Evolutionary conservation across 1,140 invertebrate genomes (phyloP).

Genomic region (Marisa cornuarietis): DNA sequence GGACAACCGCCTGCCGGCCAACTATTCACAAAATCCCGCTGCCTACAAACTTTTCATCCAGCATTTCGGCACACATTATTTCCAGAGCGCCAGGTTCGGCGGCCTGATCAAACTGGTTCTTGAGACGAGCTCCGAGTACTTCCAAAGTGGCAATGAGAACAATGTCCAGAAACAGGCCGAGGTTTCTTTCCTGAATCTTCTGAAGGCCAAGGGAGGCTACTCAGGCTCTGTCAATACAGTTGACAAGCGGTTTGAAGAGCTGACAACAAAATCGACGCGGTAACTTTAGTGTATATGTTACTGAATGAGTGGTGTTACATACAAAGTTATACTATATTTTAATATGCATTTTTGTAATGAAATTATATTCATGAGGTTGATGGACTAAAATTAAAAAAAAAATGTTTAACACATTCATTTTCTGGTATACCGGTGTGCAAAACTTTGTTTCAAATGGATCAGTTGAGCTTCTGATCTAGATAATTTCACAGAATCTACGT

Average conservation of each 20-base stretch:
- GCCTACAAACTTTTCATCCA: conserved; percentile 28
- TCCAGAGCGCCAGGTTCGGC: conserved; percentile 25
- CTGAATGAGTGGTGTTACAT: no score
- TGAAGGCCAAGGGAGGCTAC: conserved; percentile 20
- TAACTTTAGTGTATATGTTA: not conserved
- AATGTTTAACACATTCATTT: no score
- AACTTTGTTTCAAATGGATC: no score
- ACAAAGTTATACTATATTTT: no score
- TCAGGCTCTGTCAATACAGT: conserved; percentile 6
- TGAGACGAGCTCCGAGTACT: conserved; percentile 24
- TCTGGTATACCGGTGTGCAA: no score
- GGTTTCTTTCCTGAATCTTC: conserved; percentile 29
- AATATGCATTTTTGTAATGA: no score
- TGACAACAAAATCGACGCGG: conserved; percentile 7
- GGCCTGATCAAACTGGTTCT: conserved; percentile 15
- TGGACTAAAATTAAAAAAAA: no score
- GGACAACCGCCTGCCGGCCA: not conserved
- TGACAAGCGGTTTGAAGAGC: conserved; percentile 13
- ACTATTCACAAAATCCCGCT: conserved; percentile 7
- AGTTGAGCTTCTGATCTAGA: no score
- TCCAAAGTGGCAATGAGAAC: not conserved
- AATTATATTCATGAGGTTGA: no score
- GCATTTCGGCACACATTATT: conserved; percentile 33
- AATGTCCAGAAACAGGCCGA: conserved; percentile 25
- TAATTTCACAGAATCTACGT: no score